These are phyloP conservation scores for Drosophila anceps DNA, from an alignment of 2,888 invertebrate genomes.

Conservation along the genomic window DNA sequence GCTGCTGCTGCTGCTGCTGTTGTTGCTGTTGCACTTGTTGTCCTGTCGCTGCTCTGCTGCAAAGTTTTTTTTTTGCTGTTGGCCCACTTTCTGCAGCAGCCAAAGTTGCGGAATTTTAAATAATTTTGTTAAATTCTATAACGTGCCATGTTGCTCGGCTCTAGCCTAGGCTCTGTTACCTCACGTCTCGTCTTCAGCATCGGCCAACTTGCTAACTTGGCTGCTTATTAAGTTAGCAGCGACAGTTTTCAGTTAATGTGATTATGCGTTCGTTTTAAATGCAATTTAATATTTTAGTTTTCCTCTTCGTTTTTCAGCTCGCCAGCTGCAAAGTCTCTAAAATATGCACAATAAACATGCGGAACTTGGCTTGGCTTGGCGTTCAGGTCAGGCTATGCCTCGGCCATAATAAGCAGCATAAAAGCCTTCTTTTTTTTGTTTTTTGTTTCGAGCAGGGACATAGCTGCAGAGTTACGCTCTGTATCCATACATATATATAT, in stretches of 20 bases:
- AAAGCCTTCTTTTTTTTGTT: constrained; percentile 53
- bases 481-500: constrained; percentile 27
- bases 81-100: constrained; percentile 44
- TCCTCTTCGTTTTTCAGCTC: background rate
- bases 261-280: constrained; percentile 68
- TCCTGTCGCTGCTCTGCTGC: constrained; percentile 54
- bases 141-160: constrained; percentile 62
- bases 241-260: constrained; percentile 71
- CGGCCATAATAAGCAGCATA: constrained; percentile 71
- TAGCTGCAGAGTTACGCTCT: constrained; percentile 1
- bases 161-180: constrained; percentile 1
- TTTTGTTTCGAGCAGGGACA: constrained; percentile 32
- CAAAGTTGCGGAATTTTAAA: constrained; percentile 76
- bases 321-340: constrained; percentile 8
- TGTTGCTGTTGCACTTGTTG: constrained; percentile 40
- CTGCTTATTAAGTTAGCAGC: constrained; percentile 74
- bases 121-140: constrained; percentile 79
- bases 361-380: background rate
- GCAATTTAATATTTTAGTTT: constrained; percentile 17
- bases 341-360: constrained; percentile 63
- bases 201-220: constrained; percentile 53
- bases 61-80: constrained; percentile 61
- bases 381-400: constrained; percentile 35
- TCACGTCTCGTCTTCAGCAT: background rate
- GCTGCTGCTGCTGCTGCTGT: constrained; percentile 37